These are phyloP conservation scores for Calonectris borealis DNA, from an alignment of 2,113 vertebrate genomes.

Conservation along the genomic window DNA sequence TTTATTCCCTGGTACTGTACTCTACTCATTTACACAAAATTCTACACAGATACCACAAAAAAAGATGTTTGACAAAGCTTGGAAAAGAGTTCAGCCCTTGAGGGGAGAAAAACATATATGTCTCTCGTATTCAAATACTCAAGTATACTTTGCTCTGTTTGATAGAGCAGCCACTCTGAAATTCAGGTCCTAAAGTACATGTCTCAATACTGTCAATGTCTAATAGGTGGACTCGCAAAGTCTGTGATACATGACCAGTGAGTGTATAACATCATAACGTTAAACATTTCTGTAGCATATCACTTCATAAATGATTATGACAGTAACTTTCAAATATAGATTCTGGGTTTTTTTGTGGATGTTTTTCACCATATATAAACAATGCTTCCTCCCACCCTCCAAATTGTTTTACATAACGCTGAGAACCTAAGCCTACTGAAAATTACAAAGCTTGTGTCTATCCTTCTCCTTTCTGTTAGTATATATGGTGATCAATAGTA, in stretches of 20 bases:
- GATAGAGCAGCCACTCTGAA: neutral
- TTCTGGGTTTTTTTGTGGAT: neutral
- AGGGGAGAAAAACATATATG: neutral
- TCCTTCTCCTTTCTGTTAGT: neutral
- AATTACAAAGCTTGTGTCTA: neutral
- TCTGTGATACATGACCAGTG: neutral
- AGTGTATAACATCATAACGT: neutral
- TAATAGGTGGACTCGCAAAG: neutral
- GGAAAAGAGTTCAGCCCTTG: neutral
- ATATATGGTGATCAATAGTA: neutral
- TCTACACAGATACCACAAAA: neutral
- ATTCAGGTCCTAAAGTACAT: neutral
- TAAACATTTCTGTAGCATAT: neutral
- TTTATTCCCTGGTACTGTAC: neutral
- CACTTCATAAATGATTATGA: neutral
- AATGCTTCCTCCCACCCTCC: neutral
- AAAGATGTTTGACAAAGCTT: neutral
- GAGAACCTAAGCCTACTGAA: neutral
- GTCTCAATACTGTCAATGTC: neutral
- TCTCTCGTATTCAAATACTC: neutral
- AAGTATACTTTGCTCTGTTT: neutral
- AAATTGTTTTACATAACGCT: neutral
- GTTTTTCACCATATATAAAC: neutral
- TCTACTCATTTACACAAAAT: neutral
- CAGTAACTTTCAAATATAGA: neutral